Evolutionary conservation across 2,113 vertebrate species (phyloP), one percentile per base, ranked within the genome.

Genomic region (Loxodonta africana): DNA sequence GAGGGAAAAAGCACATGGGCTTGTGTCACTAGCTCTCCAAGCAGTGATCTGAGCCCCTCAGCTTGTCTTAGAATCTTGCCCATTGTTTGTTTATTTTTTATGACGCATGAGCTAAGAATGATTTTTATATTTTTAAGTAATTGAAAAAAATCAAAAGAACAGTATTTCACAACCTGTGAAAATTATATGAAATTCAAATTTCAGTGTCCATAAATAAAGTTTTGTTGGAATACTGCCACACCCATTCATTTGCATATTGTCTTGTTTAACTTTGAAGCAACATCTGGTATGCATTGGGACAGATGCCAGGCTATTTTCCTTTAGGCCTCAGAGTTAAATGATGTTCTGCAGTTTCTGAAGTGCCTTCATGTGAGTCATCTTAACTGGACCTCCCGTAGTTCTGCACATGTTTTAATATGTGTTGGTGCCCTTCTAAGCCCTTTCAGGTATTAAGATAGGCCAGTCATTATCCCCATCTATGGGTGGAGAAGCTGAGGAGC

Each of bases 41-140:
- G 11, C 4, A 44, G 3, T 33, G 30, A 30, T 60, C 2, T 3
- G 3, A 23, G 8, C 37, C 33, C 2, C 1, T 80, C 44, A 1
- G 30, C 60, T 90, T 48, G 44, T 33, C 30, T 26, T 26, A 25
- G 74, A 65, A 21, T 48, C 44, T 48, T 5, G 14, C 26, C 46
- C 8, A 14, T 26, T 14, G 1, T 46, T 15, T n/a, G 1, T 46
- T 15, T n/a, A 2, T 17, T 78, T 57, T 51, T 10, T n/a, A 0
- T 51, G 14, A 7, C 30, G 14, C 0, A 28, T 65, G 5, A 20
- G 14, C 0, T 51, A 67, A 67, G 30, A 57, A 89, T 89, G 10
- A n/a, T 23, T 77, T 63, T 63, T 23, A 11, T 1, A 11, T 6
- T 65, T 37, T 23, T 33, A 46, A 77, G 25, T 77, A 15, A 63